Evolutionary conservation across 2,888 invertebrate species (phyloP).

Genomic region (Agrochola litura): DNA sequence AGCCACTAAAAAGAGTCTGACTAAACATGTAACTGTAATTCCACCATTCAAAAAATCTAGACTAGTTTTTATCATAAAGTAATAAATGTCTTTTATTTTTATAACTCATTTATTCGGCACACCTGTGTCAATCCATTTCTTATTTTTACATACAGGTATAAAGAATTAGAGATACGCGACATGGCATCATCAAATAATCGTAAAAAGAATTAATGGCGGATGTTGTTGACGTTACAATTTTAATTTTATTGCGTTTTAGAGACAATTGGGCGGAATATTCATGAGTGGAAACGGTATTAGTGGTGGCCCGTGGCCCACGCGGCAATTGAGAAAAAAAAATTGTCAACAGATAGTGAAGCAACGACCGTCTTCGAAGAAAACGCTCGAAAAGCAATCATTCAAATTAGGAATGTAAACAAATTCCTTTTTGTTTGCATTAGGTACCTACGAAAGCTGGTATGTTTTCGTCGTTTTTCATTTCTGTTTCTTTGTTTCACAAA

Average conservation of each 20-base stretch:
- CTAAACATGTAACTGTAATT: conserved; percentile 9
- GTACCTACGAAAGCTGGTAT: conserved; percentile 14
- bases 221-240: conserved; percentile 76
- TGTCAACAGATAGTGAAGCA: conserved; percentile 40
- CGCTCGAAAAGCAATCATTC: conserved; percentile 17
- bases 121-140: conserved; percentile 50
- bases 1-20: background rate
- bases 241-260: conserved; percentile 76
- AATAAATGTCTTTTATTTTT: conserved; percentile 52
- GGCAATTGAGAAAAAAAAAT: conserved; percentile 18
- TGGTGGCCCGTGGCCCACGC: conserved; percentile 62
- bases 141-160: conserved; percentile 19
- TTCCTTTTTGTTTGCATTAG: too few species aligned
- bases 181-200: conserved; percentile 75
- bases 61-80: conserved; percentile 22
- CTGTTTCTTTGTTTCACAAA: conserved; percentile 2
- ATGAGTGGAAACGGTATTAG: conserved; percentile 67
- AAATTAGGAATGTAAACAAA: conserved; percentile 36
- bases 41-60: conserved; percentile 34
- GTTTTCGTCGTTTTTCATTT: conserved; percentile 39
- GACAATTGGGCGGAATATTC: conserved; percentile 77
- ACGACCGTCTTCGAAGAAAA: conserved; percentile 9
- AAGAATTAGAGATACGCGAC: conserved; percentile 41
- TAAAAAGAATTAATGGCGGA: conserved; percentile 80
- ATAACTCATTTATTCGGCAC: conserved; percentile 48